Base-by-base conservation (phyloP, 2,113 vertebrate genomes). In the Elachura formosa region DNA sequence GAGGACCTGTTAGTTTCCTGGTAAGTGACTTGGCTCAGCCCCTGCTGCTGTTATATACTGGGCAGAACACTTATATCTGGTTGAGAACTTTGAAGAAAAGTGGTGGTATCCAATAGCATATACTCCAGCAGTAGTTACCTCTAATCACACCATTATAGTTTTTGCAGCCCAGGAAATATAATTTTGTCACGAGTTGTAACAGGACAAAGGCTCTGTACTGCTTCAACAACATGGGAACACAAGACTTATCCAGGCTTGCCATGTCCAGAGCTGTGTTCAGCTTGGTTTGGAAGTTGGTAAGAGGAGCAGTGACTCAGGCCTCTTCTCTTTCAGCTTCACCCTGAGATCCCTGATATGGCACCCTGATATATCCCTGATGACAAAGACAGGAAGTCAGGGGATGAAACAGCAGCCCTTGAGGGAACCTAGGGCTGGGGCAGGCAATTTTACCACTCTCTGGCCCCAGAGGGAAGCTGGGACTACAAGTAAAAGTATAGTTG, bases 51-150 rank as follows among this genome's bases (percentile, higher is more conserved):
- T n/a, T 68, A 22, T 24, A 54, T 8, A 18, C 14, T 25, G 15
- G 54, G 16, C 16, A 80, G 52, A 79, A 11, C 17, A 54, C 74
- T 62, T 74, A 10, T 10, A 13, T 36, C 19, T 66, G 41, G 8
- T 34, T 48, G 48, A 64, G 13, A 14, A 15, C 19, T 51, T 29
- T 85, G 61, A 43, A 54, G 69, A 26, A 81, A 26, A 81, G 14
- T 1, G 0, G 6, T 48, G 34, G 15, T 40, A 26, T 14, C 29
- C 63, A 36, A 45, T 0, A 29, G 10, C 14, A 17, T 8, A 21
- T 81, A 58, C 16, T 81, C 5, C 20, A 62, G 40, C 33, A 64
- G 12, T 19, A 51, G 18, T 48, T 84, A 13, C 25, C 33, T 74
- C 36, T 77, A 62, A 11, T 45, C 59, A 23, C 29, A 48, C 9